Base-by-base conservation (phyloP, 2,797 vertebrate genomes). In the Prunella strophiata region DNA sequence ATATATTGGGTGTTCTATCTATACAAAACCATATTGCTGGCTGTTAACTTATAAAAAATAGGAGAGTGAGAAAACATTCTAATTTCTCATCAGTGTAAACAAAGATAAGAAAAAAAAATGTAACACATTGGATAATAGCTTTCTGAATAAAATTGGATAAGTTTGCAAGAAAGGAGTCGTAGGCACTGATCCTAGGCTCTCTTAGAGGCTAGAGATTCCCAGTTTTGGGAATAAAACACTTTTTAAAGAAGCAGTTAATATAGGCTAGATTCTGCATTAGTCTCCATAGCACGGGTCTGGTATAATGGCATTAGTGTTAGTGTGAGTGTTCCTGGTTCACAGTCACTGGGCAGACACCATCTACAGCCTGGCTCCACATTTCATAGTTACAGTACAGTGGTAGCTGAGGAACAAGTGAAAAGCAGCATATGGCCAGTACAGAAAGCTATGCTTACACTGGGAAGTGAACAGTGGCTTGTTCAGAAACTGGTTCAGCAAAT, bases 41-140 rank as follows among this genome's bases (percentile, higher is more conserved):
- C 68, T 91, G 73, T 78, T 94, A 94, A 91, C 21, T 55, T 89
- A 48, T 8, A 45, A 86, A 61, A 68, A 71, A 89, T 38, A 68
- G 40, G 17, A 57, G 38, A 88, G 47, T 72, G 76, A 90, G 91
- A 81, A 91, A 91, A 34, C 55, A 68, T 82, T 89, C 75, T 81
- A 73, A 94, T 93, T 94, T 90, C 66, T 94, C 67, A 79, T 84
- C 43, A 88, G 59, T 72, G 43, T 58, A 91, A 86, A n/a, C 76
- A 91, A 90, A 76, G 76, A 78, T 81, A 84, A 88, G 85, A n/a
- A 78, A 85, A 84, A 76, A 90, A 77, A 82, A 66, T 52, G 62
- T 55, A 88, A 88, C 50, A 61, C 47, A 20, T 26, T 85, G 62
- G 29, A 68, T 93, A 95, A 91, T 72, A 83, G 43, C 43, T 90